Evolutionary conservation across 2,113 vertebrate species (phyloP).

Genomic region (Pogonocichla stellata): DNA sequence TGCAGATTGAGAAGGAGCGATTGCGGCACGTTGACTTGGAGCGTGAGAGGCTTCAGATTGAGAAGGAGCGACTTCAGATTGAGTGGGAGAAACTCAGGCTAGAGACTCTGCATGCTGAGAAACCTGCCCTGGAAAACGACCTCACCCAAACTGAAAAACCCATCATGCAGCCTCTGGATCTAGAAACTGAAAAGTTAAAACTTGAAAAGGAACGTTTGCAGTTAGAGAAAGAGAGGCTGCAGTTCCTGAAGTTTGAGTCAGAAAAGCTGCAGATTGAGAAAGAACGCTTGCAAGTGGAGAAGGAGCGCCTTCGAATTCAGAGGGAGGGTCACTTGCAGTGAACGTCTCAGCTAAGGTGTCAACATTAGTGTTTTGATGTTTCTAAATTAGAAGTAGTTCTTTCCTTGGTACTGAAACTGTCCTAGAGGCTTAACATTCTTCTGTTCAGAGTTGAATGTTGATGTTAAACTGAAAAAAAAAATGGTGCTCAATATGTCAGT

Average conservation of each 20-base stretch:
- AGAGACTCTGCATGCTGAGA: slow-evolving; percentile 79
- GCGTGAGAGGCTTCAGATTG: slow-evolving; percentile 85
- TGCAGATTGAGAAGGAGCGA: slow-evolving; percentile 87
- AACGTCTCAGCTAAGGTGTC: neutral
- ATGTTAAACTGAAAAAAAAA: slow-evolving; percentile 40
- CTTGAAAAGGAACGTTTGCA: slow-evolving; percentile 90
- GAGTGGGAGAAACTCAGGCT: slow-evolving; percentile 86
- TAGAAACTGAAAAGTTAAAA: slow-evolving; percentile 88
- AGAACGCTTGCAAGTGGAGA: slow-evolving; percentile 91
- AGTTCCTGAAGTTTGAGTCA: slow-evolving; percentile 90
- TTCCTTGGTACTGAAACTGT: slow-evolving; percentile 30
- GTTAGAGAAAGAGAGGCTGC: slow-evolving; percentile 89
- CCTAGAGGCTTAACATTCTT: neutral
- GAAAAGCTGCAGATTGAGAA: slow-evolving; percentile 92
- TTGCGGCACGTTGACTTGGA: slow-evolving; percentile 84
- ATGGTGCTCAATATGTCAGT: slow-evolving; percentile 40
- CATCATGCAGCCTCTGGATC: slow-evolving; percentile 77
- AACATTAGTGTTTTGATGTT: slow-evolving; percentile 6
- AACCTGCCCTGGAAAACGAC: slow-evolving; percentile 74
- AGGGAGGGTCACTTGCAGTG: slow-evolving; percentile 84
- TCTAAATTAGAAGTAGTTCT: slow-evolving; percentile 47
- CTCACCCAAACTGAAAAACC: slow-evolving; percentile 73
- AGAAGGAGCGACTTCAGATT: slow-evolving; percentile 87
- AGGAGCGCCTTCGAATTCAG: slow-evolving; percentile 90
- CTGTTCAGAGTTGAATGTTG: slow-evolving; percentile 37